Base-by-base conservation (phyloP, 2,797 vertebrate genomes). In the Pelochelys cantorii region DNA sequence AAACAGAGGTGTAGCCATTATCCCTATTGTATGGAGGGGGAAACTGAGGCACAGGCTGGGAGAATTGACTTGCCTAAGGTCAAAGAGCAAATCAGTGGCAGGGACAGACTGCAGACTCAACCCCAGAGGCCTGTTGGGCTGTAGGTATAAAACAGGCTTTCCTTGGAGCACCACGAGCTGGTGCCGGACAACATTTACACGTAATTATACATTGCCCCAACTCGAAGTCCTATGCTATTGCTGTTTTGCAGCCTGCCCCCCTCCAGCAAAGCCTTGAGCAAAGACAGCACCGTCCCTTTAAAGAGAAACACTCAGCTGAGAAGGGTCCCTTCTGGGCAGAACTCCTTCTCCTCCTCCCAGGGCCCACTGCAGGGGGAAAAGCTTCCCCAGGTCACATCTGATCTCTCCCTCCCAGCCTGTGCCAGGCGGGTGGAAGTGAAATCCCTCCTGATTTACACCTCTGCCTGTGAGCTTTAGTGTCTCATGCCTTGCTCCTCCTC, bases 241-340 rank as follows among this genome's bases (percentile, higher is more conserved):
- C 95, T 96, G 95, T 83, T 94, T 87, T 88, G 92, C 95, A 89
- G 88, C 94, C 95, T 92, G 83, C 92, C 92, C 91, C 80, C 53
- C 87, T 75, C 31, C 34, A 3, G 3, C 17, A n/a, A 18, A n/a
- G 37, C 34, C 23, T 27, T 90, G 65, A 86, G 75, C 59, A 85
- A 82, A 81, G 5, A 25, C 10, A 71, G 59, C 6, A 8, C 52
- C 17, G 34, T 14, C 22, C n/a, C 37, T 42, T 48, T 25, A 25
- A 48, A 48, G 55, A 74, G 25, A 52, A 22, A 53, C 83, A 54
- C n/a, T 18, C 90, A 52, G n/a, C 82, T 93, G 20, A 55, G 54
- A 20, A 23, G 53, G 54, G 62, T 80, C 90, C 93, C 92, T 14
- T 3, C 2, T 53, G 52, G 92, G 92, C 94, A 88, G 93, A 18